Base-by-base conservation (phyloP, 2,113 vertebrate genomes). In the Baryphthengus martii region DNA sequence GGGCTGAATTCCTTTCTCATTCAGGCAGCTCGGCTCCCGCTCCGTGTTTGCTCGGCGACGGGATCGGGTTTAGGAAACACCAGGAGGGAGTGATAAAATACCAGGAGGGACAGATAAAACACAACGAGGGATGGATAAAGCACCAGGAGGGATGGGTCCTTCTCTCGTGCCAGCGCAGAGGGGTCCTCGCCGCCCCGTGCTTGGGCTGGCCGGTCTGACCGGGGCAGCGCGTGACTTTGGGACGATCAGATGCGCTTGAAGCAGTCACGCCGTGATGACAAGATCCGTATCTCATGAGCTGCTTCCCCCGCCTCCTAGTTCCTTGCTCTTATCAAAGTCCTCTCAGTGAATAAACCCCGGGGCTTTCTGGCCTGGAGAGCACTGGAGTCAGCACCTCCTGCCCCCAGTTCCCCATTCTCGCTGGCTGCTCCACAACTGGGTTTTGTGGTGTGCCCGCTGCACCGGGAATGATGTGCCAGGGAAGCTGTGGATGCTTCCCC, bases 1-100 rank as follows among this genome's bases (percentile, higher is more conserved):
- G 93, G 89, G 79, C 93, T 96, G 96, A 96, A 96, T 97, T 96
- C 94, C 96, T 96, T 96, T 96, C 94, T 85, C 92, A 1, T 88
- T 80, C 79, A 28, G 95, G 95, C 88, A 86, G 90, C 93, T 79
- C 85, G 1, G 52, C 62, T 73, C 73, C 55, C 2, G 17, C 77
- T 65, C 70, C 1, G 2, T 7, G n/a, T 65, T 72, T 24, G 74
- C 84, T 35, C 0, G 2, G 59, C 0, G 25, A 17, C 1, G 6
- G 58, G 24, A 5, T 23, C 18, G 0, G 88, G 79, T 45, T 73
- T 52, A 31, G 68, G 74, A 63, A 92, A 10, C 44, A 8, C 33
- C 39, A 29, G 25, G 12, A 68, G 42, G 52, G 56, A 17, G 0
- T 19, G 63, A 40, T 33, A n/a, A 26, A 50, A 8, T 58, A 37